Evolutionary conservation across 2,797 vertebrate genomes (phyloP), one percentile per base, ranked within the genome.

Genomic region (Cuculus canorus): DNA sequence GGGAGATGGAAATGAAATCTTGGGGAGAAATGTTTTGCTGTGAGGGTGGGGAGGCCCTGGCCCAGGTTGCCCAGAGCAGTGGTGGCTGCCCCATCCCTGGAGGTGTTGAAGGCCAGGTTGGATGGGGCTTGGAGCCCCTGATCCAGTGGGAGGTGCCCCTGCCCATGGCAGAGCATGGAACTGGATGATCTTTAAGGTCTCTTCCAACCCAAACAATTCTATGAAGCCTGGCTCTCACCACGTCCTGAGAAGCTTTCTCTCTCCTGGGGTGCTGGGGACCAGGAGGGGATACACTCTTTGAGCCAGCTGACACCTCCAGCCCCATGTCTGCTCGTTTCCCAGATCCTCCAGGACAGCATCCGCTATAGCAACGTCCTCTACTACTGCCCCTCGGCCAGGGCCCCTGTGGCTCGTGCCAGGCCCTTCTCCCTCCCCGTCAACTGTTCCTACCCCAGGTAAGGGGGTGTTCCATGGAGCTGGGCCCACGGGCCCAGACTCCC

Each of bases 361-460:
- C 77, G 2, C 68, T 94, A 94, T 47, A 27, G 82, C 80, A 96
- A 90, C 2, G 2, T 71, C 48, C 82, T 90, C 60, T 30, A 0
- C 59, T 95, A 92, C 73, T 60, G 32, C 2, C 90, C 95, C 30
- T 21, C 2, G 6, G 14, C 35, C 2, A 10, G 52, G 54, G 56
- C 64, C 25, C 37, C 30, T 1, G 3, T 91, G 72, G 88, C 92
- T 54, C 81, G 37, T 3, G n/a, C 60, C 72, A 18, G 68, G 5
- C 39, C 56, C 68, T 93, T 90, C 78, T 86, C 79, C 45, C 43
- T 95, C 32, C 72, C 79, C 1, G 35, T 75, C 54, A 71, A 65
- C 43, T 93, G 94, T 33, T 65, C 16, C 53, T 95, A 92, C 54
- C 79, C 90, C 37, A 86, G 94, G 86, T 90, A 63, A 82, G 76